These are phyloP conservation scores for Hesperophylax magnus DNA, from an alignment of 1,140 invertebrate genomes.

Conservation along the genomic window DNA sequence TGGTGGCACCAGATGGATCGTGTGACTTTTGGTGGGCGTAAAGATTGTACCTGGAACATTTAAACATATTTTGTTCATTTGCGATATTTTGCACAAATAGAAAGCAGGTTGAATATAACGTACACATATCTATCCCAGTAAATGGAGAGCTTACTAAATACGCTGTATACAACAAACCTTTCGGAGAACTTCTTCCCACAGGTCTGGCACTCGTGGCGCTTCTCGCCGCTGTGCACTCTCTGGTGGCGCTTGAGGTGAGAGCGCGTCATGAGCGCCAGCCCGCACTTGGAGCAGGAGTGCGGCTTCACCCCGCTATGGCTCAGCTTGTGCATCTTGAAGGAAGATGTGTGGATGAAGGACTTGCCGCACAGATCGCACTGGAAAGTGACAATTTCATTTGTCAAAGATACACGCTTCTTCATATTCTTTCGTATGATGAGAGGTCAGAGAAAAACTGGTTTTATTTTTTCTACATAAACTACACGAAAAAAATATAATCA, in stretches of 20 bases:
- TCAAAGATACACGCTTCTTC: no score
- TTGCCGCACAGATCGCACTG: slow-evolving; percentile 79
- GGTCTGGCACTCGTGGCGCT: slow-evolving; percentile 72
- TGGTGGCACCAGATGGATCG: slow-evolving; percentile 58
- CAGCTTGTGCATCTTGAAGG: slow-evolving; percentile 78
- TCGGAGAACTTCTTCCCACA: slow-evolving; percentile 77
- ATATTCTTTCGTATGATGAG: no score
- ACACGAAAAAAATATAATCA: no score
- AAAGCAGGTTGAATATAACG: neutral
- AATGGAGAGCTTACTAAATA: neutral
- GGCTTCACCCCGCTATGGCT: slow-evolving; percentile 76
- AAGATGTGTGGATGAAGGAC: slow-evolving; percentile 79
- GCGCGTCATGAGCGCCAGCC: slow-evolving; percentile 73
- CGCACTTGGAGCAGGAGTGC: slow-evolving; percentile 74
- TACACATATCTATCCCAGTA: neutral
- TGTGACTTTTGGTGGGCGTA: slow-evolving; percentile 69
- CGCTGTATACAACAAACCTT: slow-evolving; percentile 60
- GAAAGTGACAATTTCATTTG: slow-evolving; percentile 41
- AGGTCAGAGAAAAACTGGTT: no score
- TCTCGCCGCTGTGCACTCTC: slow-evolving; percentile 75
- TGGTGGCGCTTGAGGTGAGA: slow-evolving; percentile 78
- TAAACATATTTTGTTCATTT: no score
- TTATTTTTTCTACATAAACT: no score
- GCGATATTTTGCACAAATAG: neutral
- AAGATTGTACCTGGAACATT: slow-evolving; percentile 64